Evolutionary conservation across 37 sponge, comb jelly and placozoan genomes (phyloP).

Genomic region (Amphimedon queenslandica): DNA sequence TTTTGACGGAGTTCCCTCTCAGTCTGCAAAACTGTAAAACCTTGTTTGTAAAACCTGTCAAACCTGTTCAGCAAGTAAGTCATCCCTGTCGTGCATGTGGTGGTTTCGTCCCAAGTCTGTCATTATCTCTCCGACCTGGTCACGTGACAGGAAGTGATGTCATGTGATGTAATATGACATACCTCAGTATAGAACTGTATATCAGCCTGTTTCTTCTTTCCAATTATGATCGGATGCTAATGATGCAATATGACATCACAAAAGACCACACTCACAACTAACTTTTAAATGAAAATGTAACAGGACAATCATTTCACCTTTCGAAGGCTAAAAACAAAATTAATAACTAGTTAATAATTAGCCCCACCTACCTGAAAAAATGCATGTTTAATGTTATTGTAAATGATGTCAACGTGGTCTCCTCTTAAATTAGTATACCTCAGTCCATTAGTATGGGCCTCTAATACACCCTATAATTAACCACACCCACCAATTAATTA

Average conservation of each 20-base stretch:
- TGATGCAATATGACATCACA: slow-evolving; percentile 6
- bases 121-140: slow-evolving; percentile 93
- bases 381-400: slow-evolving; percentile 91
- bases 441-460: slow-evolving; percentile 93
- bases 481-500: neutral
- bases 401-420: slow-evolving; percentile 89
- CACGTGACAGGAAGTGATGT: neutral
- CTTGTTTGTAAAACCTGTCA: neutral
- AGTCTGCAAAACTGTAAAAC: slow-evolving; percentile 24
- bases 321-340: slow-evolving; percentile 71
- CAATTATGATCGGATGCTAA: slow-evolving; percentile 87
- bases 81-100: slow-evolving; percentile 97
- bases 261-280: too few relatives aligned
- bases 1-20: slow-evolving; percentile 91
- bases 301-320: slow-evolving; percentile 91
- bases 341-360: neutral
- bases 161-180: neutral
- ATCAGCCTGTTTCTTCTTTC: slow-evolving; percentile 94
- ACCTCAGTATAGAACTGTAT: slow-evolving; percentile 98
- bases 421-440: slow-evolving; percentile 85
- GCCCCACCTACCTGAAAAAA: slow-evolving; percentile 77
- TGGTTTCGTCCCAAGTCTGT: slow-evolving; percentile 92
- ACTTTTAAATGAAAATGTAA: slow-evolving; percentile 85
- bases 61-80: slow-evolving; percentile 93
- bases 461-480: slow-evolving; percentile 68